Base-by-base conservation (phyloP, 2,113 vertebrate species). In the Rostratula benghalensis region DNA sequence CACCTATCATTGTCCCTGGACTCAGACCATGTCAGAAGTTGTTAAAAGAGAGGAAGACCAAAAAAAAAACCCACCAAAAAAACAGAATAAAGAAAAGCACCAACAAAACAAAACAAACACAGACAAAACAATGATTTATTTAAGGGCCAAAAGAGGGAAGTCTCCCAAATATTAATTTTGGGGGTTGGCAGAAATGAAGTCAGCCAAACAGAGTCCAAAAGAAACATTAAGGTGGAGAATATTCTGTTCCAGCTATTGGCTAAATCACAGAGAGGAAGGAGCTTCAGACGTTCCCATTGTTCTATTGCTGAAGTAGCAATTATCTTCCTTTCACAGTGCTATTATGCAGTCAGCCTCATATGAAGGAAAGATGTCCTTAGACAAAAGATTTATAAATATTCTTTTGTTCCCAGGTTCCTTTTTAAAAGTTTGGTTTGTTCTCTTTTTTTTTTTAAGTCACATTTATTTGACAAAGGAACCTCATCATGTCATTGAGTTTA, bases 251-350 rank as follows among this genome's bases (percentile, higher is more conserved):
- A 95, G 64, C 77, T 87, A n/a, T 60, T 78, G 57, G 64, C 73
- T 94, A 64, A 94, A 92, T 91, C 56, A 70, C 23, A 84, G 64
- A 86, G 56, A 92, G 91, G 87, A 97, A 86, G 48, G 31, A 89
- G 69, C 65, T 89, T 92, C 56, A 81, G 77, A 78, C 3, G 0
- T 81, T 90, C 71, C 68, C 65, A 37, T 39, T 92, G 76, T 70
- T 94, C 83, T 84, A 1, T 70, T 91, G 93, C 93, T 96, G 96
- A 95, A 94, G 91, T 63, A 91, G 94, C 93, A 97, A 94, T 92
- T 96, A 95, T 76, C 90, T 92, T 31, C 89, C 43, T 94, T 84
- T 84, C 77, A 64, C 57, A 69, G 61, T 64, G 69, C 87, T 60
- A 56, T 79, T 87, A 82, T 71, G 69, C 74, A 93, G 24, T 54